Conservation (phyloP, 2,113 vertebrate genomes). For the Elaphurus davidianus region DNA sequence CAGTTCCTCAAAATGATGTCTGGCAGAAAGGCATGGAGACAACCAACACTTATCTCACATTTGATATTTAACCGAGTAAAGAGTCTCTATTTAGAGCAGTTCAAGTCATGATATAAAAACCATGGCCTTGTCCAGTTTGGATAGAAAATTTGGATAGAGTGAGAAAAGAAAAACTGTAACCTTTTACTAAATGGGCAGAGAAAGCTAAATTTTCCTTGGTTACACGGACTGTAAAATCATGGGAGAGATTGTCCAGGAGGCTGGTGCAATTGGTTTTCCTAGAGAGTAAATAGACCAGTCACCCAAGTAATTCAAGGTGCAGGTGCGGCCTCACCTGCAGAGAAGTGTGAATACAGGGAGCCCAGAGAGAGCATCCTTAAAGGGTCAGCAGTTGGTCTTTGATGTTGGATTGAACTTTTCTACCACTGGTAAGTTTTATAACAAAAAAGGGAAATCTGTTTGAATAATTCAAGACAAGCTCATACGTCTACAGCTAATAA, state of each 20-base stretch:
- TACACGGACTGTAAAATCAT: not conserved
- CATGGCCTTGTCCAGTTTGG: not conserved
- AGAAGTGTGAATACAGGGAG: not conserved
- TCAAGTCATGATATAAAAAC: not conserved
- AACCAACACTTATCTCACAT: not conserved
- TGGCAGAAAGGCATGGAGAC: not conserved
- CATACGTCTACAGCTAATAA: not conserved
- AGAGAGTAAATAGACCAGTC: not conserved
- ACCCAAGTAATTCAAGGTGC: not conserved
- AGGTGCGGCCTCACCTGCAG: not conserved
- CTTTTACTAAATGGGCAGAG: not conserved
- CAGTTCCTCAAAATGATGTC: not conserved
- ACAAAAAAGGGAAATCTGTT: not conserved
- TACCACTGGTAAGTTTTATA: not conserved
- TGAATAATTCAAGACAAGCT: conserved; percentile 21
- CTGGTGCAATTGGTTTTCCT: not conserved
- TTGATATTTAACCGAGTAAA: not conserved
- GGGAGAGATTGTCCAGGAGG: not conserved
- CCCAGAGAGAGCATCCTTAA: not conserved
- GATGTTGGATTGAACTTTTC: not conserved
- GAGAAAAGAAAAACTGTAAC: not conserved
- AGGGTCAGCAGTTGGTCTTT: not conserved
- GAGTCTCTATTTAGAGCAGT: not conserved
- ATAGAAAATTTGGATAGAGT: not conserved
- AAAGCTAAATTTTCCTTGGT: not conserved